Evolutionary conservation across 2,888 invertebrate genomes (phyloP), one percentile per base, ranked within the genome.

Genomic region (Apantesis nais): DNA sequence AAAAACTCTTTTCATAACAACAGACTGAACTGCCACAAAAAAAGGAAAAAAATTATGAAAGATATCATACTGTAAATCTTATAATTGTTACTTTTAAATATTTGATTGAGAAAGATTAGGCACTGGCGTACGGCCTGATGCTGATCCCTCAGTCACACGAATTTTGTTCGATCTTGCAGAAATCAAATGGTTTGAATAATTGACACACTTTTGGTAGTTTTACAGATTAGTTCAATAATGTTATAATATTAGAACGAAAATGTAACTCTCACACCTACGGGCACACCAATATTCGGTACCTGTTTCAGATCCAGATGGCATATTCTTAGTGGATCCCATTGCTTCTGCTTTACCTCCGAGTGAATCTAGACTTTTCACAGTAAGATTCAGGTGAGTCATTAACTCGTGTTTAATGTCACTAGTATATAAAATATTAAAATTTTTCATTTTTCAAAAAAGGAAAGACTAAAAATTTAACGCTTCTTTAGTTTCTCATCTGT

Each of bases 321-420:
- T 93, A 66, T 95, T 94, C 78, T 69, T 92, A 66, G 87, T 95
- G 48, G 94, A 95, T 75, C 94, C 94, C 2, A 87, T 93, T 65
- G 86, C 88, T 16, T 83, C 89, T 64, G 74, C 86, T 12, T 92
- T 95, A 77, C 93, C 93, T 58, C 87, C 92, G 2, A 90, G 90
- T n/a, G 93, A 93, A 78, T 94, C 94, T 7, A 90, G 89, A 80
- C 77, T 93, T 52, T 95, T 95, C 74, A 93, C 94, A 8, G 86
- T 95, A 34, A 85, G 94, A 85, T 95, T 92, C 80, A 91, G 95
- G 95, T 94, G 85, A 77, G 29, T 41, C 5, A 25, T 34, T 16
- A 48, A 69, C 7, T 65, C 14, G 9, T 52, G 48, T 16, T 29
- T 7, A n/a, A 61, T 16, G 12, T 37, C 3, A 39, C 2, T 29